These are phyloP conservation scores for Alsophila aescularia DNA, from an alignment of 2,888 invertebrate genomes.

Conservation along the genomic window DNA sequence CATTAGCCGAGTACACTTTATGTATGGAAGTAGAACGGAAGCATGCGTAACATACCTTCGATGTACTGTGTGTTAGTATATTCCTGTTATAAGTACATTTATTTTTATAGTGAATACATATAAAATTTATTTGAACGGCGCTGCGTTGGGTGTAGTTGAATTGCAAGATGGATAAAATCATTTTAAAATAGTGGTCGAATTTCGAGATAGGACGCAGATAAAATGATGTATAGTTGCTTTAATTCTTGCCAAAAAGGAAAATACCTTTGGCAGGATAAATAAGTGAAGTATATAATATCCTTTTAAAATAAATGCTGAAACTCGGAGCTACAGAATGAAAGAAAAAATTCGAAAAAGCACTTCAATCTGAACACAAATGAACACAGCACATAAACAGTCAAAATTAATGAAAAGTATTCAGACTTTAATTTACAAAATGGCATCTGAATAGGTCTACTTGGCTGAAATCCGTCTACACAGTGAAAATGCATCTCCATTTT, in stretches of 20 bases:
- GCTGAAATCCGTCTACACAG: slow-evolving; percentile 19
- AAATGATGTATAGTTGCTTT: too few species aligned
- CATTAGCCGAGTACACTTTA: slow-evolving; percentile 66
- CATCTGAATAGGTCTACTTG: slow-evolving; percentile 1
- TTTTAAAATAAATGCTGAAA: too few species aligned
- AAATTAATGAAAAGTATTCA: neutral
- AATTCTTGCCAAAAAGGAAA: too few species aligned
- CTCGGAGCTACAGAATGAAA: neutral
- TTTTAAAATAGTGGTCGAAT: neutral
- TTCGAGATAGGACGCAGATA: too few species aligned
- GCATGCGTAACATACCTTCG: slow-evolving; percentile 60
- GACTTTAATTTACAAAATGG: neutral
- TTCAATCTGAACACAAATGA: neutral
- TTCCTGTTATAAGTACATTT: neutral
- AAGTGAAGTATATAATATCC: too few species aligned
- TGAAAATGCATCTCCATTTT: slow-evolving; percentile 56
- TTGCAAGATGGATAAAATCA: neutral
- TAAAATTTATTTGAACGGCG: neutral
- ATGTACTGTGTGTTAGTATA: slow-evolving; percentile 36
- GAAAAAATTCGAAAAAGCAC: neutral
- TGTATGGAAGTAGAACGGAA: slow-evolving; percentile 82
- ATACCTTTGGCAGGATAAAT: too few species aligned
- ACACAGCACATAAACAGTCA: neutral
- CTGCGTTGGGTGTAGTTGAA: neutral
- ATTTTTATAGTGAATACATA: neutral